phyloP scores from a whole-genome alignment of 2,888 invertebrate genomes.

The Dicyrtomina minuta region DNA sequence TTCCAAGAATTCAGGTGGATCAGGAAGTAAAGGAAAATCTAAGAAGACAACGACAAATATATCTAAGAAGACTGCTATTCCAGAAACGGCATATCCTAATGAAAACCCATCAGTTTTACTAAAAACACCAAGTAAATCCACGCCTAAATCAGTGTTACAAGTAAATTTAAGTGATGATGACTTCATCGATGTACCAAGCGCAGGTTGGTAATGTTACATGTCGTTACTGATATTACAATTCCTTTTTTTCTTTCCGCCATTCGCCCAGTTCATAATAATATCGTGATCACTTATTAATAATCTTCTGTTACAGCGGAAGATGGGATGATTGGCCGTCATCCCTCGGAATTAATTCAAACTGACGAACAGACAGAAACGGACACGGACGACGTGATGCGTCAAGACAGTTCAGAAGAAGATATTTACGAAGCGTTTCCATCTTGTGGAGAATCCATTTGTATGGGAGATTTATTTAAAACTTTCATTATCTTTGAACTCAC shows the following conservation, averaged over 20 bases:
- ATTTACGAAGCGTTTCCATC: too few species aligned
- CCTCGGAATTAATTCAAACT: constrained; percentile 7
- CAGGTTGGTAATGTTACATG: constrained; percentile 1
- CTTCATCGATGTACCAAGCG: constrained; percentile 3
- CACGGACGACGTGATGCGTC: not conserved
- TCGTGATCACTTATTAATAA: too few species aligned
- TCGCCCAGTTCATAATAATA: too few species aligned
- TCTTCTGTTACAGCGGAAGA: too few species aligned
- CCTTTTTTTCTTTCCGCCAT: too few species aligned
- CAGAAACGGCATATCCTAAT: too few species aligned
- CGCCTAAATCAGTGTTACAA: not conserved
- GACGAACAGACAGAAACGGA: constrained; percentile 1
- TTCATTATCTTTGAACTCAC: not conserved
- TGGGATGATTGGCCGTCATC: too few species aligned
- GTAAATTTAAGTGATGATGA: constrained; percentile 9
- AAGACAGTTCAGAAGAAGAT: constrained; percentile 12
- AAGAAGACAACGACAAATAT: not conserved
- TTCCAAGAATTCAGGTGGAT: not conserved
- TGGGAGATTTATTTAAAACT: not conserved
- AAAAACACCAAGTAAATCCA: not conserved
- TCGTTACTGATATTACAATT: not conserved
- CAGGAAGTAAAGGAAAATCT: not conserved
- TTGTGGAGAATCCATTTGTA: too few species aligned
- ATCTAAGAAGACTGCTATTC: not conserved
- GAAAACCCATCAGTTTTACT: not conserved